phyloP scores from a whole-genome alignment of 2,888 invertebrate genomes.

The Scaptomyza polygonia region DNA sequence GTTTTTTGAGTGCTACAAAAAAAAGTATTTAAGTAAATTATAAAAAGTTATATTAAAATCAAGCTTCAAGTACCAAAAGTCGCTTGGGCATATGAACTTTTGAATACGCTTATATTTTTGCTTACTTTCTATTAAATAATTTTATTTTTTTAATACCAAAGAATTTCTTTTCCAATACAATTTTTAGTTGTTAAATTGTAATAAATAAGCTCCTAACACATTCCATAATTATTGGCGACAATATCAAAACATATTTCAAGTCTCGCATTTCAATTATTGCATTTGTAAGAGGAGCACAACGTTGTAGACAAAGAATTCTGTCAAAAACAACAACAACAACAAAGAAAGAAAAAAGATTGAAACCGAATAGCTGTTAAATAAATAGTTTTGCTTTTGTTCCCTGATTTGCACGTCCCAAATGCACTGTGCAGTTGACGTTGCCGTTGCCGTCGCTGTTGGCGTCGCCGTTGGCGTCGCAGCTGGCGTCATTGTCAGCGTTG shows the following conservation, averaged over 20 bases:
- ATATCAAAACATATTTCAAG: background rate
- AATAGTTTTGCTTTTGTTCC: conserved; percentile 37
- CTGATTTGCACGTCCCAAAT: conserved; percentile 49
- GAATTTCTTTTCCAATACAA: too few species aligned
- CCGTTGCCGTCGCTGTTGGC: background rate
- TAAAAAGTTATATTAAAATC: too few species aligned
- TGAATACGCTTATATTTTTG: background rate
- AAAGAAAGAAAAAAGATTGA: background rate
- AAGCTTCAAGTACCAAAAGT: background rate
- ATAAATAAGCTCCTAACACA: too few species aligned
- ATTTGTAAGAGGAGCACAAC: conserved; percentile 1
- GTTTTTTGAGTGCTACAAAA: too few species aligned
- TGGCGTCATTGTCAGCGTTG: conserved; percentile 3
- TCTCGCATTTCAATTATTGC: background rate
- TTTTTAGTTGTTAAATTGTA: too few species aligned
- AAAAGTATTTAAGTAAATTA: background rate
- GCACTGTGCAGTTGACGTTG: conserved; percentile 27
- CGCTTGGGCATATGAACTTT: background rate
- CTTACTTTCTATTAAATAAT: background rate
- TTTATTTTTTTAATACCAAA: too few species aligned
- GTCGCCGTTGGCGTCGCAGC: background rate
- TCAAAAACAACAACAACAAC: too few species aligned
- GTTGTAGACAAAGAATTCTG: background rate
- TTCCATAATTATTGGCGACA: background rate
- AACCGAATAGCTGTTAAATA: conserved; percentile 9